A percentile compares a stretch with the other conserved stretches of the same genome.
phyloP scores from a whole-genome alignment of 2,113 vertebrate species.

The Entelurus aequoreus region DNA sequence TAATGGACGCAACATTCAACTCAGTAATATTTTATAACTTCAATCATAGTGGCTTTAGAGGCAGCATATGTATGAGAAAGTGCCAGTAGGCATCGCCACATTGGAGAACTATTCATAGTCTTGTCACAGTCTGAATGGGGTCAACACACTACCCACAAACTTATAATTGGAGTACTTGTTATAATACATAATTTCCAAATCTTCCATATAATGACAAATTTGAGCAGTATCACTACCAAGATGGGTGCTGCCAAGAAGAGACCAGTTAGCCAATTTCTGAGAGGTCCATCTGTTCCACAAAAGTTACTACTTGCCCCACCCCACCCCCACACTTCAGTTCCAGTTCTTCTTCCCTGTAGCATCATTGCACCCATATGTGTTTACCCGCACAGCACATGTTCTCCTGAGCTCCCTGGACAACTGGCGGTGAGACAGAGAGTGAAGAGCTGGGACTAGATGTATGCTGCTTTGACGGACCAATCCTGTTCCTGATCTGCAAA shows the following conservation, averaged over 20 bases:
- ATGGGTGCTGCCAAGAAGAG: neutral
- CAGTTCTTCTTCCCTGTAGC: constrained; percentile 7
- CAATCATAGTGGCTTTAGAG: constrained; percentile 40
- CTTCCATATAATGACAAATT: too few relatives aligned
- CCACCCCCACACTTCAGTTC: neutral
- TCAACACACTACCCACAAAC: constrained; percentile 27
- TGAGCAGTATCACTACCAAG: constrained; percentile 4
- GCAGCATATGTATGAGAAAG: constrained; percentile 29
- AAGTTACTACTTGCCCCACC: neutral
- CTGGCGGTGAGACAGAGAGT: neutral
- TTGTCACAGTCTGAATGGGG: constrained; percentile 23
- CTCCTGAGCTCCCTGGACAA: constrained; percentile 4
- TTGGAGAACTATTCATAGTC: constrained; percentile 43
- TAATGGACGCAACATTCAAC: constrained; percentile 48
- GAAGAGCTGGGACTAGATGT: neutral
- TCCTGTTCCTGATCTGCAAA: constrained; percentile 49
- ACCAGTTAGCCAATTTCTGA: neutral
- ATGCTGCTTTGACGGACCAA: constrained; percentile 41
- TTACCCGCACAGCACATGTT: constrained; percentile 11
- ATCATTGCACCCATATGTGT: constrained; percentile 7
- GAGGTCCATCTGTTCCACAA: neutral
- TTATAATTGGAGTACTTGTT: constrained; percentile 9
- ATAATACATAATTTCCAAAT: too few relatives aligned
- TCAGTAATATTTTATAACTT: constrained; percentile 65
- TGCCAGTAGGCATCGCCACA: constrained; percentile 42